phyloP scores from a whole-genome alignment of 1,140 invertebrate genomes.

The Leptinotarsa texana region DNA sequence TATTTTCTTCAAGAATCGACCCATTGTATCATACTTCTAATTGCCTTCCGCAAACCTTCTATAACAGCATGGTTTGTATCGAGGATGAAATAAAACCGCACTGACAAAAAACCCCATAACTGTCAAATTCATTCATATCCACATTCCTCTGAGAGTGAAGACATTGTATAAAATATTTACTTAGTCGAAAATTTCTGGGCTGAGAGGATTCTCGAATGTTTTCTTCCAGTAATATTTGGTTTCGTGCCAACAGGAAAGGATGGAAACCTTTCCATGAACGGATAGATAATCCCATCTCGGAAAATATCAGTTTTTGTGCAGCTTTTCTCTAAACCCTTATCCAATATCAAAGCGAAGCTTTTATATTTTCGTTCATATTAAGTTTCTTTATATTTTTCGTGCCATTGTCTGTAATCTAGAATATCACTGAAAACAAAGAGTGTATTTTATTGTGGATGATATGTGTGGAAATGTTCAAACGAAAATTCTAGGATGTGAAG shows the following conservation, averaged over 20 bases:
- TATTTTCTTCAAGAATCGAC: too few species aligned
- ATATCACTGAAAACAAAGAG: too few species aligned
- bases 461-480: too few species aligned
- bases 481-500: too few species aligned
- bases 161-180: not conserved
- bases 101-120: not conserved
- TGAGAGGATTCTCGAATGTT: not conserved
- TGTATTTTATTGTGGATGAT: too few species aligned
- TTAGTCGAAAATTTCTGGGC: not conserved
- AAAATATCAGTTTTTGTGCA: not conserved
- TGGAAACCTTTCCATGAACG: conserved; percentile 2
- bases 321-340: not conserved
- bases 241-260: conserved; percentile 2
- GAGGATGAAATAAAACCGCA: not conserved
- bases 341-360: not conserved
- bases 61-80: too few species aligned
- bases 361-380: conserved; percentile 1
- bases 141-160: not conserved
- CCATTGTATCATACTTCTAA: too few species aligned
- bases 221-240: not conserved
- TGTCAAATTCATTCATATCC: not conserved
- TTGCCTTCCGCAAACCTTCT: too few species aligned
- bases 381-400: not conserved
- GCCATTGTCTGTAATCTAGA: not conserved
- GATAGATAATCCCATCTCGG: not conserved